Evolutionary conservation across 1,140 invertebrate species (phyloP).

Genomic region (Bombus sylvicola): DNA sequence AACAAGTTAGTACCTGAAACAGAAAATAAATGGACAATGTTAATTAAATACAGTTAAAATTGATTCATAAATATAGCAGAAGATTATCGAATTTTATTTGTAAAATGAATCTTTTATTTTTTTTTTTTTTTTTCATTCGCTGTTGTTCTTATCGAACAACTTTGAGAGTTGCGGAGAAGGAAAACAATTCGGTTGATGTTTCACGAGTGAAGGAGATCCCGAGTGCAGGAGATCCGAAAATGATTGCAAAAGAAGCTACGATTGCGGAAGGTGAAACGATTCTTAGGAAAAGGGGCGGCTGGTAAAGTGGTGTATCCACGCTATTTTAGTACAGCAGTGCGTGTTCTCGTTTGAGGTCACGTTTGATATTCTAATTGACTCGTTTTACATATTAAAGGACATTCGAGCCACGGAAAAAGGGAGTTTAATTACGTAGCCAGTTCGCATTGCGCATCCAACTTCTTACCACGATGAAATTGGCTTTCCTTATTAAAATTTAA

Average conservation of each 20-base stretch:
- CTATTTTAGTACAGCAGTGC: constrained; percentile 62
- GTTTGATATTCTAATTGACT: constrained; percentile 78
- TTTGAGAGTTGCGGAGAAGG: not conserved
- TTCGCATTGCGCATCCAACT: constrained; percentile 48
- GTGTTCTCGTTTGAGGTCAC: constrained; percentile 71
- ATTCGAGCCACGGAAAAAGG: constrained; percentile 67
- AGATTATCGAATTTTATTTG: not conserved
- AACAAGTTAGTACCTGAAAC: constrained; percentile 13
- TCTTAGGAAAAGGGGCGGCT: not conserved
- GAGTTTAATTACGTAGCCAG: constrained; percentile 72
- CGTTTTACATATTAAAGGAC: constrained; percentile 77
- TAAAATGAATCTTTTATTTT: not conserved
- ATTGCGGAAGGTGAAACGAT: constrained; percentile 47
- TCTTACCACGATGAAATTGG: not conserved
- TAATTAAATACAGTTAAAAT: not conserved
- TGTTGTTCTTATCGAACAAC: not conserved
- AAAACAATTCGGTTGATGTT: not conserved
- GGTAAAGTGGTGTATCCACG: constrained; percentile 36
- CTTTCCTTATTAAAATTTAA: not conserved
- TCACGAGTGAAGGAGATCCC: not conserved
- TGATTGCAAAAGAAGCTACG: constrained; percentile 45
- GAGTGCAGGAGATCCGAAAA: constrained; percentile 23
- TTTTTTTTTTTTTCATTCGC: accelerated
- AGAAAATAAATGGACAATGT: not conserved
- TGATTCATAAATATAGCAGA: not conserved